phyloP scores from a whole-genome alignment of 2,888 invertebrate species.

The Lithophane socia region DNA sequence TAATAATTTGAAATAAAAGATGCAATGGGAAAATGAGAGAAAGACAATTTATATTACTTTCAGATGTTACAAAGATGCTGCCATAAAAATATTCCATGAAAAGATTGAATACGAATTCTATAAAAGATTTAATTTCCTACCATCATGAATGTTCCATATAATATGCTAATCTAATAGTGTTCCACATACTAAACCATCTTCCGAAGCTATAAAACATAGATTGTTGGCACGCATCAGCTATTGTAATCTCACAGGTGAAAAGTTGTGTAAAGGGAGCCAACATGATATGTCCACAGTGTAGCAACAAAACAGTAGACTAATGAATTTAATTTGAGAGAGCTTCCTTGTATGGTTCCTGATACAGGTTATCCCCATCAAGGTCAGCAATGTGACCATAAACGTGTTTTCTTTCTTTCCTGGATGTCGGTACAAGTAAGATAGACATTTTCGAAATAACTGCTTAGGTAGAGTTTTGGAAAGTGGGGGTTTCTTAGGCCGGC shows the following conservation, averaged over 20 bases:
- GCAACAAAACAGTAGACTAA: slow-evolving; percentile 1
- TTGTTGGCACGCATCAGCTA: slow-evolving; percentile 52
- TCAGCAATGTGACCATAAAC: not conserved
- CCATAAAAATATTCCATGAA: too few relatives aligned
- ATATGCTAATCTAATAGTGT: slow-evolving; percentile 25
- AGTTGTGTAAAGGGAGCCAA: slow-evolving; percentile 38
- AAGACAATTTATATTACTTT: not conserved
- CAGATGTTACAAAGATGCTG: not conserved
- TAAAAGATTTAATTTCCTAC: slow-evolving; percentile 20
- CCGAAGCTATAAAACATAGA: slow-evolving; percentile 53
- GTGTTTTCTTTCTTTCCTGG: not conserved
- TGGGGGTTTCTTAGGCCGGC: not conserved
- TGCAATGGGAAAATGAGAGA: too few relatives aligned
- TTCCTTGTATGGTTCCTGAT: not conserved
- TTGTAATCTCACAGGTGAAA: slow-evolving; percentile 63
- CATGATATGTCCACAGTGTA: slow-evolving; percentile 31
- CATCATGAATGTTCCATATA: not conserved
- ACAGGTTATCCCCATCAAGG: not conserved
- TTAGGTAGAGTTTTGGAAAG: not conserved
- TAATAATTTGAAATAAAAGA: too few relatives aligned
- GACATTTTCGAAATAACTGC: not conserved
- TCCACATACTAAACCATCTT: slow-evolving; percentile 14
- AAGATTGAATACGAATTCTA: not conserved
- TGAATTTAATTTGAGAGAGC: not conserved
- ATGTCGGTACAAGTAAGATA: not conserved